Percentiles rank a stretch among this genome's conserved stretches.
phyloP scores from a whole-genome alignment of 2,888 invertebrate species.

The Tipula vernalis region DNA sequence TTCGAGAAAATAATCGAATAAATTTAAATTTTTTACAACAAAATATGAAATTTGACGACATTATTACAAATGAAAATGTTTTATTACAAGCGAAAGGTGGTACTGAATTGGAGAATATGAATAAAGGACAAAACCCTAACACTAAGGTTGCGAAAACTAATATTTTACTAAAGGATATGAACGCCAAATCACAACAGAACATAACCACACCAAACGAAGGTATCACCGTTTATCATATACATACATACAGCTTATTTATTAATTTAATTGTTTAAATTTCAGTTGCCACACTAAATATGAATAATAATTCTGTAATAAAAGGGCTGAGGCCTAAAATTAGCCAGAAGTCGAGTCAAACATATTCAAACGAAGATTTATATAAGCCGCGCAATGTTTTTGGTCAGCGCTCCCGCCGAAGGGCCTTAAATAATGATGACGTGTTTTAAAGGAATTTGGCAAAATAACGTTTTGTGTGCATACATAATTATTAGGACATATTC shows the following conservation, averaged over 20 bases:
- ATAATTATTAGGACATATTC: too few species aligned
- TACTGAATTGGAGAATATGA: neutral
- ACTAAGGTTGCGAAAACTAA: neutral
- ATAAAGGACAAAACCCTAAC: neutral
- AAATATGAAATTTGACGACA: neutral
- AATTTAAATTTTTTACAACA: neutral
- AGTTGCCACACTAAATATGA: neutral
- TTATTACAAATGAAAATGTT: neutral
- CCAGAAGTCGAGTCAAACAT: slow-evolving; percentile 37
- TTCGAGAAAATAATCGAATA: neutral
- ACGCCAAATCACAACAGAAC: neutral
- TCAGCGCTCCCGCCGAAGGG: neutral
- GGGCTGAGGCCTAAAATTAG: neutral
- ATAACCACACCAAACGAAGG: neutral
- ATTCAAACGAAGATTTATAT: slow-evolving; percentile 57
- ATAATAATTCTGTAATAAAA: neutral
- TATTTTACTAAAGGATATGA: neutral
- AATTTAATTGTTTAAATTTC: neutral
- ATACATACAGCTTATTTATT: neutral
- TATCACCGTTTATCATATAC: neutral
- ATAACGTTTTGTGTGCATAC: neutral
- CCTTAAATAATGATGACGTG: neutral
- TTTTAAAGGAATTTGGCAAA: neutral
- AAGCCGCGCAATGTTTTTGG: slow-evolving; percentile 40
- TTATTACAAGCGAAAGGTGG: neutral